phyloP scores from a whole-genome alignment of 2,797 vertebrate genomes.

The Sebastes paucispinis region DNA sequence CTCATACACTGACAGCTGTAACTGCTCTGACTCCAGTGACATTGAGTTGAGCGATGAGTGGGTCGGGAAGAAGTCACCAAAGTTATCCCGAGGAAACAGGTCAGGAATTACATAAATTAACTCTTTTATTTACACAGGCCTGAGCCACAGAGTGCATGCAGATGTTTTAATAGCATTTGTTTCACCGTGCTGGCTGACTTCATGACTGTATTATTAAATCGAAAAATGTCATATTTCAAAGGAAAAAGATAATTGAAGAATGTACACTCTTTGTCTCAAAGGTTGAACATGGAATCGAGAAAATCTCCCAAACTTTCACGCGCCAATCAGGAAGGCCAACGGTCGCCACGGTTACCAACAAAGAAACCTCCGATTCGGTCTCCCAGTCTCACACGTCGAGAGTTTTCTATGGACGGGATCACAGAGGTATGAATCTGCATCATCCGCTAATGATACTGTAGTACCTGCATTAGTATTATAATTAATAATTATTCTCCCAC shows the following conservation, averaged over 20 bases:
- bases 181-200: background rate
- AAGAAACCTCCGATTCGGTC: slow-evolving; percentile 94
- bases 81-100: slow-evolving; percentile 95
- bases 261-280: slow-evolving; percentile 49
- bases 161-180: background rate
- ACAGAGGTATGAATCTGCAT: slow-evolving; percentile 85
- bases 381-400: slow-evolving; percentile 92
- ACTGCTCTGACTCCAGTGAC: slow-evolving; percentile 99
- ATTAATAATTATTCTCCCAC: background rate
- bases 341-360: slow-evolving; percentile 92
- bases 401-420: slow-evolving; percentile 96
- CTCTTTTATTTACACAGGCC: background rate
- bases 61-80: slow-evolving; percentile 97
- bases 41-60: slow-evolving; percentile 98
- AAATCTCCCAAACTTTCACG: slow-evolving; percentile 96
- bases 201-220: background rate
- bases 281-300: slow-evolving; percentile 95
- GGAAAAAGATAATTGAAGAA: background rate
- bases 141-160: background rate
- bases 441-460: background rate
- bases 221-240: background rate
- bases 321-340: slow-evolving; percentile 91
- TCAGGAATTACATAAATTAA: slow-evolving; percentile 47
- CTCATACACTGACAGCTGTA: slow-evolving; percentile 96
- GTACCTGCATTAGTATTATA: background rate